phyloP scores from a whole-genome alignment of 2,888 invertebrate species.

The Mythimna lalbum region DNA sequence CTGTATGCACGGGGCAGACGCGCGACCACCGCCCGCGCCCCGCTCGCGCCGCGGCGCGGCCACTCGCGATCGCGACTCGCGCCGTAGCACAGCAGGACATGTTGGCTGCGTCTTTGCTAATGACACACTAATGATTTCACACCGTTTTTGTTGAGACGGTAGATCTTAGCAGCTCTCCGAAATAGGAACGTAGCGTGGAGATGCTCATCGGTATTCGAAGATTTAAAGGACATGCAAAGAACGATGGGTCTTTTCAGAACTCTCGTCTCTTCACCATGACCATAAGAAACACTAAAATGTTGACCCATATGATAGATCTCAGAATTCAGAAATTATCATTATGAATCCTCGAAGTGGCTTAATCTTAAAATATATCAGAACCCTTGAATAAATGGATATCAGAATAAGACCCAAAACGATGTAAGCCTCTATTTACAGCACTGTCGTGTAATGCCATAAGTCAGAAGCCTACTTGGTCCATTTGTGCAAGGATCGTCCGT shows the following conservation, averaged over 20 bases:
- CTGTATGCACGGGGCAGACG: conserved; percentile 84
- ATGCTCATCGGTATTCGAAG: neutral
- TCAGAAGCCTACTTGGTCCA: neutral
- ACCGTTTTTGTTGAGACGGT: conserved; percentile 23
- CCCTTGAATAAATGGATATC: neutral
- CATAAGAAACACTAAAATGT: neutral
- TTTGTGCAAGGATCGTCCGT: neutral
- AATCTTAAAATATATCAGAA: neutral
- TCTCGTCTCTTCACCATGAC: neutral
- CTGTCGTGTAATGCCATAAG: no score
- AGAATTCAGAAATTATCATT: neutral
- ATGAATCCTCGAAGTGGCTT: neutral
- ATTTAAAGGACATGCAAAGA: neutral
- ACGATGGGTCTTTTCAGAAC: neutral
- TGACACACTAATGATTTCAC: conserved; percentile 34
- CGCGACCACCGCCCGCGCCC: conserved; percentile 62
- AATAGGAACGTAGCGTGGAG: neutral
- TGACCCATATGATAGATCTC: no score
- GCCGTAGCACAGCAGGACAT: conserved; percentile 64
- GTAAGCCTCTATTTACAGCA: neutral
- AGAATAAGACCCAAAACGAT: neutral
- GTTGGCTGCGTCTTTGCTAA: conserved; percentile 28
- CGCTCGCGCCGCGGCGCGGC: conserved; percentile 63
- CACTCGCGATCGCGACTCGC: conserved; percentile 49
- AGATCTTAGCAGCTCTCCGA: neutral